Base-by-base conservation (phyloP, 2,888 invertebrate species). In the Dione juno region DNA sequence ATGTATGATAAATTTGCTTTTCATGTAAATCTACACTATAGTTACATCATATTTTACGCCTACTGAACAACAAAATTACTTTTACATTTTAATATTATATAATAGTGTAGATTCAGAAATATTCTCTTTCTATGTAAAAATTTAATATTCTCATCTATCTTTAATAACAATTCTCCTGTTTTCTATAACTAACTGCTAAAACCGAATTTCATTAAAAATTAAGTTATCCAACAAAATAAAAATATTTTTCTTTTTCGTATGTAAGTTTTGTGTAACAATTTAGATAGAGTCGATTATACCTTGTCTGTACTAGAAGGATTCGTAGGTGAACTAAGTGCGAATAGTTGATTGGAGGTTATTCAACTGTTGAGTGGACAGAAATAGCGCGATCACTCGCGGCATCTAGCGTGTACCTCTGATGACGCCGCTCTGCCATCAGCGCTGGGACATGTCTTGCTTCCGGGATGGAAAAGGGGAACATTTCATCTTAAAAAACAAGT, bases 291-390 rank as follows among this genome's bases (percentile, higher is more conserved):
- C 71, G 73, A 76, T 75, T 69, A 67, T 65, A 67, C 69, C 67
- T 61, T 68, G 73, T 69, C 66, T 65, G 72, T 81, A 79, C 80
- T 80, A 84, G 83, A 79, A 76, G 82, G 80, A 81, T 82, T 85
- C 81, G 80, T 85, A 87, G 87, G 86, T 88, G 78, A 78, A 76
- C 71, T 78, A 86, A 92, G 87, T 92, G 92, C 92, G 87, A 92
- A 92, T 92, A 93, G 88, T 89, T 92, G 90, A 93, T 92, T 92
- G 90, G 91, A 92, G 93, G 93, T 92, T 91, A 92, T 92, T 93
- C 92, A 93, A 93, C 93, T 91, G 89, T 83, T 90, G 87, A 78
- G 84, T 86, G 82, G 82, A 87, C 90, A 82, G 83, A 93, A 93
- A 93, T 92, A 93, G 91, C 87, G 80, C 87, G 87, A 84, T 87